Base-by-base conservation (phyloP, 2,888 invertebrate species). In the Drosophila colorata region DNA sequence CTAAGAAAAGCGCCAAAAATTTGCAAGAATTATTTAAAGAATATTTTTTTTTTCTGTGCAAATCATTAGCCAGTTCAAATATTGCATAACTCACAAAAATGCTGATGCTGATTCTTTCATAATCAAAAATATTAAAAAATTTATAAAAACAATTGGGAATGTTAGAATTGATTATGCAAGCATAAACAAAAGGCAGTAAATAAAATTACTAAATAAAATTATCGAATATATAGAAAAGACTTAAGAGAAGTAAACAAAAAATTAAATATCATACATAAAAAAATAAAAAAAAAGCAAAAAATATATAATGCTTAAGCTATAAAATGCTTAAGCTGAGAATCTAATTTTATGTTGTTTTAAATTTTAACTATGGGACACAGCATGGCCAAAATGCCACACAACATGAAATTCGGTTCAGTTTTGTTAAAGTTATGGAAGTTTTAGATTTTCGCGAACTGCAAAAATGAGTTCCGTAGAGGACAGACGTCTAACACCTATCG, bases 131-230 rank as follows among this genome's bases (percentile, higher is more conserved):
- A 20, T 16, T 0, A 7, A n/a, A 25, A n/a, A 43, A 51, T 31
- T 11, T 14, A 57, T 28, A 35, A 44, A 48, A 47, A 61, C 28
- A 35, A 14, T 31, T n/a, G 28, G 1, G 13, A 13, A 11, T 23
- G 13, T 31, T 23, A 38, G 52, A 31, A 33, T 3, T n/a, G 47
- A 69, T 64, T 72, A 64, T 38, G 72, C 67, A 73, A 63, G 33
- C 69, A 20, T 1, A 11, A 23, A 47, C 16, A 44, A 7, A 48
- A 43, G 13, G 11, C 47, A 38, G 28, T 7, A 23, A 14, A 28
- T 13, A 9, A 16, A 11, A 9, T 8, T 4, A n/a, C 35, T 1
- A 28, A 33, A 20, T 35, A 2, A 4, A 9, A 31, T n/a, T 43
- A 53, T 43, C 33, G 8, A 41, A 33, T 8, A 41, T 31, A 3